A percentile compares a stretch with the other conserved stretches of the same genome.
Evolutionary conservation across 1,140 invertebrate species (phyloP).

Genomic region (Octopus sinensis): DNA sequence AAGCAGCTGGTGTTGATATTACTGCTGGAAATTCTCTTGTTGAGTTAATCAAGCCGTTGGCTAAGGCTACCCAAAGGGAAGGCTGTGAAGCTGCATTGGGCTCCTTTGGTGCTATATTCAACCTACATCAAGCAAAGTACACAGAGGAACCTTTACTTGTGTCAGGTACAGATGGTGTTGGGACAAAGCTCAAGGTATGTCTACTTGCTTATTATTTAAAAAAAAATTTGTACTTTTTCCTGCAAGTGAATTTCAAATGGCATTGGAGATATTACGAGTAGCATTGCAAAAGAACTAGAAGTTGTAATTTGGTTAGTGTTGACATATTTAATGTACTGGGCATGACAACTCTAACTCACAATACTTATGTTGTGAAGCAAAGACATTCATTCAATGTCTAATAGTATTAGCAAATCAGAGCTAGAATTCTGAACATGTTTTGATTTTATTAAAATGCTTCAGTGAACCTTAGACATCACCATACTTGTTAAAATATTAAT

Average conservation of each 20-base stretch:
- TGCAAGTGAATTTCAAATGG: background rate
- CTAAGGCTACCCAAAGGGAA: constrained; percentile 57
- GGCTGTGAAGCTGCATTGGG: constrained; percentile 79
- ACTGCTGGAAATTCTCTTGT: constrained; percentile 84
- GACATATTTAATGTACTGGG: too few species aligned
- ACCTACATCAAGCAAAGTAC: constrained; percentile 65
- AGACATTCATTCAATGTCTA: too few species aligned
- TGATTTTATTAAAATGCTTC: too few species aligned
- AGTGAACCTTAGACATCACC: too few species aligned
- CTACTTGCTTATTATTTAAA: too few species aligned
- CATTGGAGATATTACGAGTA: background rate
- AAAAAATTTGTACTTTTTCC: too few species aligned
- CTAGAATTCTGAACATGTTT: too few species aligned
- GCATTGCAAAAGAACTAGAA: background rate
- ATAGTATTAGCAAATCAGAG: too few species aligned
- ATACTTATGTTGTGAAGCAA: too few species aligned
- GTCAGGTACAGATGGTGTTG: constrained; percentile 93
- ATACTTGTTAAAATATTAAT: too few species aligned
- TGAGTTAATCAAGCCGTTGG: constrained; percentile 75
- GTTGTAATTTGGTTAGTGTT: too few species aligned
- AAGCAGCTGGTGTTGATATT: constrained; percentile 89
- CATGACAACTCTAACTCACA: too few species aligned
- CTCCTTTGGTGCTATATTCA: constrained; percentile 91
- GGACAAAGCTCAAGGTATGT: constrained; percentile 85
- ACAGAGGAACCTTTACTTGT: constrained; percentile 81